These are phyloP conservation scores for Centroberyx gerrardi DNA, from an alignment of 2,797 vertebrate genomes.

Conservation along the genomic window DNA sequence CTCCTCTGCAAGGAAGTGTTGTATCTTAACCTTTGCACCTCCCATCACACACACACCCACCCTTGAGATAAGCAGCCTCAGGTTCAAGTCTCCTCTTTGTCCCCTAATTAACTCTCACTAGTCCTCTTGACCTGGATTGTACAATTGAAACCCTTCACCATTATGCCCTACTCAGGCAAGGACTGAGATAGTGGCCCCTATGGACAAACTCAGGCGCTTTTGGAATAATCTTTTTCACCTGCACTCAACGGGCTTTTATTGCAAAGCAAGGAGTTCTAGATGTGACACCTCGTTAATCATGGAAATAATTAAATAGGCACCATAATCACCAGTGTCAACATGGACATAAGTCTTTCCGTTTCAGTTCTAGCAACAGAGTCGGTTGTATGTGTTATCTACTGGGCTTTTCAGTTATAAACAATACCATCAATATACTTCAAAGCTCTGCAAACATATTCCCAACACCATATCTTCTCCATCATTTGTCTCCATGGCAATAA, in stretches of 20 bases:
- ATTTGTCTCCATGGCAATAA: constrained; percentile 54
- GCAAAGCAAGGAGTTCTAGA: constrained; percentile 23
- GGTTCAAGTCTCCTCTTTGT: constrained; percentile 64
- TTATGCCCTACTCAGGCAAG: constrained; percentile 9
- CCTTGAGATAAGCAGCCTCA: constrained; percentile 50
- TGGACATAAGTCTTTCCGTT: constrained; percentile 7
- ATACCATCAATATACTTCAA: constrained; percentile 67
- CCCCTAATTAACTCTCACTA: constrained; percentile 65
- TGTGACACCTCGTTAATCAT: constrained; percentile 16
- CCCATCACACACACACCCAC: constrained; percentile 30
- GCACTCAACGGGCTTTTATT: constrained; percentile 15
- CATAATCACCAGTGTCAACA: constrained; percentile 1
- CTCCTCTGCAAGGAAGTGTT: constrained; percentile 20
- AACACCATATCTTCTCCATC: constrained; percentile 42
- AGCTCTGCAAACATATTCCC: constrained; percentile 61
- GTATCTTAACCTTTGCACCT: constrained; percentile 56
- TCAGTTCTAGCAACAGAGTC: constrained; percentile 35
- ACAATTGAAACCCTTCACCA: constrained; percentile 50
- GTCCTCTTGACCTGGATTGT: constrained; percentile 60
- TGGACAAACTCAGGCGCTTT: constrained; percentile 11
- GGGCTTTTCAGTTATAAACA: constrained; percentile 47
- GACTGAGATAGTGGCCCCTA: constrained; percentile 12
- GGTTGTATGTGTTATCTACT: constrained; percentile 31
- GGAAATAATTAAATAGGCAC: constrained; percentile 29
- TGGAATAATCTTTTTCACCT: constrained; percentile 4